These are phyloP conservation scores for Harpalus rubripes DNA, from an alignment of 2,888 invertebrate genomes.

Conservation along the genomic window DNA sequence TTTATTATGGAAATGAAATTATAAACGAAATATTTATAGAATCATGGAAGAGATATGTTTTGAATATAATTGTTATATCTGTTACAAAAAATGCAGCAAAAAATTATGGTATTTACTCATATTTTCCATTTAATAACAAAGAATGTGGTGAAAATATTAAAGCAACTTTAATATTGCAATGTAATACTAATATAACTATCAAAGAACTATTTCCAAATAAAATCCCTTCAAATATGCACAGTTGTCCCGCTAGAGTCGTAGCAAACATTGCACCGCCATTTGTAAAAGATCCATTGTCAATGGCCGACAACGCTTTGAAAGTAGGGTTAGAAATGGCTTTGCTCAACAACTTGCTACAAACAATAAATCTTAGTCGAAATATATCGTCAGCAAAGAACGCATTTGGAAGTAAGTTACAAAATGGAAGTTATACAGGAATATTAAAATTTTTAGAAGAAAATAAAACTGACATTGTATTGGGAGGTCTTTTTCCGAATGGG, in stretches of 20 bases:
- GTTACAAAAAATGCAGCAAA: background rate
- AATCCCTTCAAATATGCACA: constrained; percentile 26
- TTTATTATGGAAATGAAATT: constrained; percentile 27
- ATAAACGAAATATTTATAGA: constrained; percentile 8
- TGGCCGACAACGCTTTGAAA: constrained; percentile 11
- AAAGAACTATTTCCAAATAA: constrained; percentile 40
- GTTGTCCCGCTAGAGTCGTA: constrained; percentile 11
- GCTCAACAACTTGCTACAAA: constrained; percentile 8
- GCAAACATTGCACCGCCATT: constrained; percentile 32
- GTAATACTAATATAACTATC: background rate
- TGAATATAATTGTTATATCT: constrained; percentile 21
- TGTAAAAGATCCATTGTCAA: constrained; percentile 26
- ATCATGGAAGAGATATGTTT: constrained; percentile 38
- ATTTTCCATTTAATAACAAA: constrained; percentile 33
- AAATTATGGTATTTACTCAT: constrained; percentile 8
- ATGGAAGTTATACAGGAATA: constrained; percentile 56
- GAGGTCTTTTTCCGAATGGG: constrained; percentile 50
- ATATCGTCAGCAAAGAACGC: background rate
- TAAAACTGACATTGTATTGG: constrained; percentile 38
- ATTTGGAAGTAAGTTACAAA: constrained; percentile 37
- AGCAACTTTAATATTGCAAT: background rate
- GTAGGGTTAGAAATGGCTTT: constrained; percentile 48
- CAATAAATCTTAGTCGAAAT: constrained; percentile 3
- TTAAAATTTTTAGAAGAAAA: constrained; percentile 43
- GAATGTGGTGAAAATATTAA: constrained; percentile 34